Percentiles rank a stretch among this genome's conserved stretches.
phyloP scores from a whole-genome alignment of 2,797 vertebrate species.

The Onychomys torridus region DNA sequence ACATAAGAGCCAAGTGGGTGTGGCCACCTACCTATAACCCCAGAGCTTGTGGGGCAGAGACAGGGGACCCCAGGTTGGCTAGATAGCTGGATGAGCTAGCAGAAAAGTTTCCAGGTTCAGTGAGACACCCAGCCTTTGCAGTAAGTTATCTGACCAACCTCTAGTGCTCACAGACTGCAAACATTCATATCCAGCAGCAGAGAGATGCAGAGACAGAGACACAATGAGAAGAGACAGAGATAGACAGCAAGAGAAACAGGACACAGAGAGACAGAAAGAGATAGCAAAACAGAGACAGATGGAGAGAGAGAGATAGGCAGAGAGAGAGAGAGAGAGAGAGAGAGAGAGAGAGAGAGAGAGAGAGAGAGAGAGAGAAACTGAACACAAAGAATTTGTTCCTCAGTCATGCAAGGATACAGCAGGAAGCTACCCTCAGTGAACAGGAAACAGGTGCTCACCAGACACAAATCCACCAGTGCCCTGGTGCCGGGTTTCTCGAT shows the following conservation, averaged over 20 bases:
- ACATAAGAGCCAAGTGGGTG: background rate
- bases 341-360: background rate
- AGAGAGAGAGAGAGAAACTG: background rate
- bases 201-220: too few species aligned
- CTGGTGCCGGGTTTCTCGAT: background rate
- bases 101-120: background rate
- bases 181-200: background rate
- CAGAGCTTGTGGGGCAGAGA: background rate
- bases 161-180: background rate
- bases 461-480: too few species aligned
- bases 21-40: background rate
- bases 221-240: background rate
- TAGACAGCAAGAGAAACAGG: background rate
- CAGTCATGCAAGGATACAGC: too few species aligned
- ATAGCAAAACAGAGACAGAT: background rate
- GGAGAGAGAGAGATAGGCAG: background rate
- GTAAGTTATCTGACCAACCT: background rate
- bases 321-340: background rate
- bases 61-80: background rate
- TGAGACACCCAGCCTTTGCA: background rate
- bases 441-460: background rate
- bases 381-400: background rate
- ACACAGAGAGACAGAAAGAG: accelerated
- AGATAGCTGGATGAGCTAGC: background rate
- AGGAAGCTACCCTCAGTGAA: background rate